These are phyloP conservation scores for Paramisgurnus dabryanus DNA, from an alignment of 2,113 vertebrate genomes.

Conservation along the genomic window DNA sequence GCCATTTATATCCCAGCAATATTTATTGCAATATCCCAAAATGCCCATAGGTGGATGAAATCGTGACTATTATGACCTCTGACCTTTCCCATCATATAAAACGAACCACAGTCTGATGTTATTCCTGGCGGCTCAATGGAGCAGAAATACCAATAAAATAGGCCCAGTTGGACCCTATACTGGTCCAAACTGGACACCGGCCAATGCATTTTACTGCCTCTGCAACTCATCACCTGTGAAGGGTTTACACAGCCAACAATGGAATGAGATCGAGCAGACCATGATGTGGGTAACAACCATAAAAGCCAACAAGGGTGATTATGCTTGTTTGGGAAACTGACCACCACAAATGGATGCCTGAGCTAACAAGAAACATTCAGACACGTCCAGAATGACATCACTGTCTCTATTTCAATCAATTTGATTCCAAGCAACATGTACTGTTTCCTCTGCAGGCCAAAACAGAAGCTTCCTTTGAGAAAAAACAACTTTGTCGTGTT, in stretches of 20 bases:
- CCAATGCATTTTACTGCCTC: constrained; percentile 44
- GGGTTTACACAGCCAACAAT: constrained; percentile 32
- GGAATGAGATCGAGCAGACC: constrained; percentile 8
- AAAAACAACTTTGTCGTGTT: constrained; percentile 43
- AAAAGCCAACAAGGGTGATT: neutral
- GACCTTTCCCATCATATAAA: constrained; percentile 44
- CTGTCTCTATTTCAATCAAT: neutral
- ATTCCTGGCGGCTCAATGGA: constrained; percentile 45
- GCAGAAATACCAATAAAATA: constrained; percentile 46
- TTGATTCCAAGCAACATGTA: constrained; percentile 16
- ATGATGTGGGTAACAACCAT: neutral
- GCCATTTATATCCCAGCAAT: too few species aligned
- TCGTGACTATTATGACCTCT: constrained; percentile 40
- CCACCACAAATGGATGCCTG: neutral
- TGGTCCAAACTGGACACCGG: constrained; percentile 40
- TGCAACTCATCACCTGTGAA: constrained; percentile 50
- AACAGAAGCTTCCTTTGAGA: constrained; percentile 29
- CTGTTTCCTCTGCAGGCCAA: constrained; percentile 6
- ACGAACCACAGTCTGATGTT: constrained; percentile 40
- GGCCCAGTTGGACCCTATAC: constrained; percentile 33
- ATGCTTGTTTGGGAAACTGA: constrained; percentile 7
- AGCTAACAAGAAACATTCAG: constrained; percentile 4
- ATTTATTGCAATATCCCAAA: too few species aligned
- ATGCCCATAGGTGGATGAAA: constrained; percentile 10
- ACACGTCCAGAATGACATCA: neutral